Conservation (phyloP, 2,797 vertebrate genomes). For the Syngnathus rostellatus region DNA sequence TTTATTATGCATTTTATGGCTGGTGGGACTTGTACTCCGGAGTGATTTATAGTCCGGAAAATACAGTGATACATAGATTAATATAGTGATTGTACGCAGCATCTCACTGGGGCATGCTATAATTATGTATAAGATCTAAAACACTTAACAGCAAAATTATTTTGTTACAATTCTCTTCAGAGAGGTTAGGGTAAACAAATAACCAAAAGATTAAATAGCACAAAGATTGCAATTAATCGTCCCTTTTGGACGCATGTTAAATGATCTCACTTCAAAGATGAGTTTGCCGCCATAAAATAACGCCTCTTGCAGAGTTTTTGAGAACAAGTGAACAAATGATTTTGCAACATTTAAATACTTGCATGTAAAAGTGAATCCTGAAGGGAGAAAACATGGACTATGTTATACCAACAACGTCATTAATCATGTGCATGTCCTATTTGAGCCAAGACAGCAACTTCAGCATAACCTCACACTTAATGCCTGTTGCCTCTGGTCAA, state of each 20-base stretch:
- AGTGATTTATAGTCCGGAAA: background rate
- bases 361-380: background rate
- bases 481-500: slow-evolving; percentile 45
- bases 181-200: background rate
- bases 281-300: background rate
- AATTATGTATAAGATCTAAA: background rate
- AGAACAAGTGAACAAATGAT: background rate
- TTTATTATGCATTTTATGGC: too few relatives aligned
- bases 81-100: background rate
- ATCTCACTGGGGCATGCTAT: background rate
- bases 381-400: slow-evolving; percentile 18
- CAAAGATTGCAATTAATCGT: background rate
- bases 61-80: background rate
- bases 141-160: background rate
- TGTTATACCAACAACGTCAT: slow-evolving; percentile 36
- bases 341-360: background rate
- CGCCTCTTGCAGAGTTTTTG: background rate
- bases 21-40: too few relatives aligned
- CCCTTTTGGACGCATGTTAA: background rate
- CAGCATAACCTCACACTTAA: slow-evolving; percentile 54
- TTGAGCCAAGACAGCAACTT: slow-evolving; percentile 41
- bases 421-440: slow-evolving; percentile 42
- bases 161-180: background rate
- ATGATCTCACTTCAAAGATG: background rate
- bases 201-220: background rate